Evolutionary conservation across 2,888 invertebrate genomes (phyloP), one percentile per base, ranked within the genome.

Genomic region (Melanophora roralis): DNA sequence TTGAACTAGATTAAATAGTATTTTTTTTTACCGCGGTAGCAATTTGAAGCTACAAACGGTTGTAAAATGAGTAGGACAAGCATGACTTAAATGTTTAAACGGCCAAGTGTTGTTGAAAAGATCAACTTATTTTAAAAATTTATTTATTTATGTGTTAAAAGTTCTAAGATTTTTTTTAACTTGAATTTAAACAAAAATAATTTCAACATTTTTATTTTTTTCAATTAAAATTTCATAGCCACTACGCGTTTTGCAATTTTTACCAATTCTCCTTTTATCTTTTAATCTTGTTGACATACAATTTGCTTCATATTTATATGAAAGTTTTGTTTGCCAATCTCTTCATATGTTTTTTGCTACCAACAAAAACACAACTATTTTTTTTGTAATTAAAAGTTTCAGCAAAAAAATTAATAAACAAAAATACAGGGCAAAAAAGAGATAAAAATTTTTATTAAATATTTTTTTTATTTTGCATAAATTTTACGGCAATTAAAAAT

Each of bases 401-500:
- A 36, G 2, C 5, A 11, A 40, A 38, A 3, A 49, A n/a, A 40
- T 40, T n/a, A n/a, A n/a, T n/a, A n/a, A n/a, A n/a, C n/a, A n/a
- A n/a, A 49, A 57, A 59, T 38, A 38, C 27, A 32, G 43, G 34
- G 36, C 19, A 21, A 34, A 53, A 36, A 16, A 40, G 19, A 43
- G 53, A 21, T 19, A 60, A 9, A 5, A 6, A 51, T 12, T 16
- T 38, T 6, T 65, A 8, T 38, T 40, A 16, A 21, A 21, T 38
- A 9, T 60, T 14, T 27, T 21, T 34, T 47, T 64, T 47, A 32
- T 65, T 65, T 73, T 57, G 32, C 49, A 59, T 65, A 74, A 73
- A 49, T 40, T 27, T 51, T 34, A 34, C 40, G 65, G 65, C 16
- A 74, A 65, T 65, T 74, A 65, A 53, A 73, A 57, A 27, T 38